Base-by-base conservation (phyloP, 1,140 invertebrate species). In the Sipha flava region DNA sequence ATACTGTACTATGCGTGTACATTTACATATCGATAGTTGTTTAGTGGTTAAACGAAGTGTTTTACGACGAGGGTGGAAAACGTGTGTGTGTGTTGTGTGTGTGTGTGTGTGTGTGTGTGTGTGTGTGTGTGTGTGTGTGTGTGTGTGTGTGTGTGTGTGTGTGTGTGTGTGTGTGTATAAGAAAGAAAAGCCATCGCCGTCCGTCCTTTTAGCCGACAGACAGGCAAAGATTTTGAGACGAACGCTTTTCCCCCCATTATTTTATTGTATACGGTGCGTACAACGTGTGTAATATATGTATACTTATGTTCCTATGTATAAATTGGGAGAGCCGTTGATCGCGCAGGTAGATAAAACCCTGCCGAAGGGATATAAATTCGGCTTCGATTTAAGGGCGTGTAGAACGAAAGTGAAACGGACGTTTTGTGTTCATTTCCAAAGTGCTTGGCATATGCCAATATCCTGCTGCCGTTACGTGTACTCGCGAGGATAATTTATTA, bases 371-470 rank as follows among this genome's bases (percentile, higher is more conserved):
- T 43, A 68, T 68, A 68, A 68, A 68, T 68, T 68, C 21, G 37
- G 21, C 64, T 68, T 40, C 64, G 37, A 68, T 68, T 68, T 68
- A 68, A 68, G 37, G 9, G 64, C 14, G 64, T 43, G 64, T 66
- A 43, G 43, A 68, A 43, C 64, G 64, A 43, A 26, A 68, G 21
- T 43, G 34, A 64, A 64, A 40, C 62, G 18, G 62, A 64, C 62
- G n/a, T 18, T n/a, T 43, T 26, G 64, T 43, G 64, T 68, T 68
- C 64, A 26, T 68, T 68, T 43, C 37, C 64, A 43, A 43, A 68
- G 64, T 68, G 64, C 21, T 68, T 68, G 64, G 64, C 64, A 45
- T 45, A 29, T 45, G 21, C 40, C 40, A 26, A 45, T 45, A 45
- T 45, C 14, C 59, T 21, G 31, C 59, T n/a, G 59, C 59, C 31